Evolutionary conservation across 2,888 invertebrate species (phyloP), one percentile per base, ranked within the genome.

Genomic region (Itoplectis maculator): DNA sequence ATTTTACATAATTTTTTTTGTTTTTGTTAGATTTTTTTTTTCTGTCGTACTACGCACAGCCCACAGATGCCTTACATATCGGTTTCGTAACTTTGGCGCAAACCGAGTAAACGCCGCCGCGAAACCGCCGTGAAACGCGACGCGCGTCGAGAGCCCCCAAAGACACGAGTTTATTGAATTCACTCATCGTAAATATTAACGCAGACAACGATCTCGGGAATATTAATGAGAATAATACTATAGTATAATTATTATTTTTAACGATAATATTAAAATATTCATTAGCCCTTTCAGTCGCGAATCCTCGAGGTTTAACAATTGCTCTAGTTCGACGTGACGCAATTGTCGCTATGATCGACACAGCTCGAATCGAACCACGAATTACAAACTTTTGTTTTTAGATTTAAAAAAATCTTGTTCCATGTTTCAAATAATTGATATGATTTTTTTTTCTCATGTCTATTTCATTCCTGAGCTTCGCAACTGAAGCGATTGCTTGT

Each of bases 271-370:
- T 37, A 23, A 56, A 40, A 56, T 56, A 70, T 54, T 70, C 29
- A 51, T 76, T 37, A 40, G 70, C 75, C 80, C 70, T 76, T 81
- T 76, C 76, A 70, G 70, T 76, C 76, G 23, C 68, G 49, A 65
- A 76, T 51, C 59, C 29, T 68, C 23, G 11, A 6, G 7, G 42
- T 72, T 54, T 20, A 23, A 11, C 11, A 20, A 54, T 54, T 23
- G 54, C 18, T 51, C 49, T 18, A 51, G 49, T 51, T 54, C 13
- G 11, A 23, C 23, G 54, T 54, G 54, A n/a, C 29, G 5, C 54
- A 54, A 54, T 54, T 20, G 13, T 4, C 9, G 23, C 3, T 23
- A 54, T 54, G 9, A 11, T 54, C 8, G 18, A 54, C 23, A 54
- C 13, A 13, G 20, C 54, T 13, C 5, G 13, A 23, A 23, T 23